Base-by-base conservation (phyloP, 2,113 vertebrate species). In the Stegostoma tigrinum region DNA sequence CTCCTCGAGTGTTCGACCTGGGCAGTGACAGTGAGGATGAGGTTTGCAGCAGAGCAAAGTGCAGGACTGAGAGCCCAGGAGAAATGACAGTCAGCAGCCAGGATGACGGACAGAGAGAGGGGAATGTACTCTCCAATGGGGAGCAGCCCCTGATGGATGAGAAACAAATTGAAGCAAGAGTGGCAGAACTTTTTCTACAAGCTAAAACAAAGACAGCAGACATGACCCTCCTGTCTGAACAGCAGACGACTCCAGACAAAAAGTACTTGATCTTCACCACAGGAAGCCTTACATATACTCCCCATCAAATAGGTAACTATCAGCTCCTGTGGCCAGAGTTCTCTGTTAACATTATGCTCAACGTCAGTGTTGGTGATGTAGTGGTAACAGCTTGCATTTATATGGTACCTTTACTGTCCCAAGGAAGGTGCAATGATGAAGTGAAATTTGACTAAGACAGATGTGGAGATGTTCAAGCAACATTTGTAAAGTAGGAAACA, bases 191-290 rank as follows among this genome's bases (percentile, higher is more conserved):
- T 96, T 98, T 98, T 2, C 97, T 96, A 96, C 97, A 97, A 95
- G 96, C 97, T 96, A 97, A 96, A 97, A 99, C 98, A 1, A 99
- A 98, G 96, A 97, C 97, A 0, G 97, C 98, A 0, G 98, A 98
- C 96, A 96, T 96, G 19, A 96, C 95, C 61, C 96, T 98, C 67
- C 97, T 97, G 1, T 85, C 96, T 67, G 96, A 97, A 38, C 94
- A 96, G 0, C 97, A 93, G 0, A 97, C 97, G 0, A 96, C 70
- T 68, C 97, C 98, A 96, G 98, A 97, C 96, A 98, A 97, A 96
- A 99, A 99, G 0, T 99, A 99, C 96, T 97, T 99, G 96, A 98
- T 99, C 97, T 99, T 99, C 97, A 99, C 99, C 97, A 99, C 98
- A 0, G 99, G 99, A 96, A 99, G 98, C 97, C 99, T 99, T 97